These are phyloP conservation scores for Meteorus colon DNA, from an alignment of 2,888 invertebrate species.

Conservation along the genomic window DNA sequence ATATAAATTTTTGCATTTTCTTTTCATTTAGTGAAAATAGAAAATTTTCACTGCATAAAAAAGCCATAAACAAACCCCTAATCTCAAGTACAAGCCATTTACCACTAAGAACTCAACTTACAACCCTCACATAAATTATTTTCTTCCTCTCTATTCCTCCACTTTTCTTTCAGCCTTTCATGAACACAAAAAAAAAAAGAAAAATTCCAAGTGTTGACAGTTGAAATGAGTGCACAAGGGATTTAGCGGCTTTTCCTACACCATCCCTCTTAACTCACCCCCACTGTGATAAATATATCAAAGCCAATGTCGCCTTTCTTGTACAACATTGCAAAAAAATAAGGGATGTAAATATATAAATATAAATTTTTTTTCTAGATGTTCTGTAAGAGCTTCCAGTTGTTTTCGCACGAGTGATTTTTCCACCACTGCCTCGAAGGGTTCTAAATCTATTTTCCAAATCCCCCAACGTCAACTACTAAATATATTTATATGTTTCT, in stretches of 20 bases:
- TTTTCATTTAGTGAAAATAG: too few species aligned
- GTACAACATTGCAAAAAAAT: not conserved
- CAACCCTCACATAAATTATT: not conserved
- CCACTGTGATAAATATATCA: conserved; percentile 20
- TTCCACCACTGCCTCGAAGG: not conserved
- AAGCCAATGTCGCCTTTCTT: conserved; percentile 27
- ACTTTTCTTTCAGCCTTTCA: not conserved
- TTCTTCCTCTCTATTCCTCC: not conserved
- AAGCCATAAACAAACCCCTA: too few species aligned
- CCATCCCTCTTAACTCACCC: too few species aligned
- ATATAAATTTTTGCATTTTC: too few species aligned
- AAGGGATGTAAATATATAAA: conserved; percentile 5
- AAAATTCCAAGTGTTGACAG: not conserved
- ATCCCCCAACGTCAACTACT: conserved; percentile 6
- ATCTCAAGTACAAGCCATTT: too few species aligned
- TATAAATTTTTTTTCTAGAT: too few species aligned
- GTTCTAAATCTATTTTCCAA: conserved; percentile 8
- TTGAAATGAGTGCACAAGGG: conserved; percentile 1
- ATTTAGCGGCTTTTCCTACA: not conserved
- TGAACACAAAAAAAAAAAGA: not conserved
- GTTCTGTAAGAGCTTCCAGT: not conserved
- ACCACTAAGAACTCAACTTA: too few species aligned
- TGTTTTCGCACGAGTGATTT: conserved; percentile 32
- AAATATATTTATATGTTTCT: too few species aligned
- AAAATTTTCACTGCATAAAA: too few species aligned